A percentile compares a stretch with the other conserved stretches of the same genome.
Evolutionary conservation across 2,113 vertebrate genomes (phyloP).

Genomic region (Henicopernis longicauda): DNA sequence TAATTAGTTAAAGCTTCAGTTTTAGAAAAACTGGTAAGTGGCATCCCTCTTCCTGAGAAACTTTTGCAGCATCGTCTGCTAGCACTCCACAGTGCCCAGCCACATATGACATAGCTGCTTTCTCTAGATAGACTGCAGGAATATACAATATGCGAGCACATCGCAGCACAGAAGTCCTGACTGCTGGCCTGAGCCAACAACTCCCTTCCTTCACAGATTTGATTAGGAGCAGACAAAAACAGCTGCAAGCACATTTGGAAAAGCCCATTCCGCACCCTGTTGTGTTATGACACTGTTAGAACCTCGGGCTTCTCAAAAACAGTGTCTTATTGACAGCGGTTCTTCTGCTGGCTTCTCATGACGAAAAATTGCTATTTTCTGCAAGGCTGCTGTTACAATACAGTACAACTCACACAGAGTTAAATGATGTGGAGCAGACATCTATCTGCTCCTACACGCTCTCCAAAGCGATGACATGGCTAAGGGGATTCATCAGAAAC

Average conservation of each 20-base stretch:
- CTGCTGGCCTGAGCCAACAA: not conserved
- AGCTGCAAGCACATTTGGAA: not conserved
- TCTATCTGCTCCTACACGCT: not conserved
- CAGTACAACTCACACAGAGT: not conserved
- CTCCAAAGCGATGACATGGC: not conserved
- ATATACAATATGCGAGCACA: not conserved
- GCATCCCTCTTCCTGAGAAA: not conserved
- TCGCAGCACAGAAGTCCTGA: not conserved
- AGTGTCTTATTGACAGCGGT: not conserved
- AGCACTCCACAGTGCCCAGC: rapidly evolving
- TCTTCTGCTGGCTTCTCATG: not conserved
- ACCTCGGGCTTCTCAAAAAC: not conserved
- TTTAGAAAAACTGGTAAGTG: not conserved
- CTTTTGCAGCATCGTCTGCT: rapidly evolving
- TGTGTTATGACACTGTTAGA: not conserved
- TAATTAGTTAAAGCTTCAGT: not conserved
- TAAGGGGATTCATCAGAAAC: slow-evolving; percentile 4
- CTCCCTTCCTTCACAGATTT: not conserved
- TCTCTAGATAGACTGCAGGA: not conserved
- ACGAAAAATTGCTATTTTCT: not conserved
- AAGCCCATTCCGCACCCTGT: not conserved
- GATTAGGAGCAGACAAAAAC: not conserved
- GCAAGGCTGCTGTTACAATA: not conserved
- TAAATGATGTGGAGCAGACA: not conserved
- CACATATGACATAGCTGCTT: not conserved